Evolutionary conservation across 2,113 vertebrate species (phyloP).

Genomic region (Pterocles burchelli): DNA sequence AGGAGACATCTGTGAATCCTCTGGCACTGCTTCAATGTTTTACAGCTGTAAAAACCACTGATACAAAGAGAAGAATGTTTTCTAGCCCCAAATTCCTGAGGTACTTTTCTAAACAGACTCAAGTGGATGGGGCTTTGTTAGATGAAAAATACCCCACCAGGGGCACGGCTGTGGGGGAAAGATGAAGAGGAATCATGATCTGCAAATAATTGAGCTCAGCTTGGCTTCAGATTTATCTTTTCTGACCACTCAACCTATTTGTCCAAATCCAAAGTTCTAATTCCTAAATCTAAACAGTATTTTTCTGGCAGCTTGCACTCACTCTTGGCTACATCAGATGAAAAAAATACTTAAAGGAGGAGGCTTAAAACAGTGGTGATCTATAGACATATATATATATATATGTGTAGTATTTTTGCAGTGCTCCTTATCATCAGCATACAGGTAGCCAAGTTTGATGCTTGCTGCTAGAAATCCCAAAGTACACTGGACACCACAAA

Average conservation of each 20-base stretch:
- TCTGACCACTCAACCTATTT: slow-evolving; percentile 10
- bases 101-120: slow-evolving; percentile 40
- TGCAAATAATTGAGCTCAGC: not conserved
- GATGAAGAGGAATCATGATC: not conserved
- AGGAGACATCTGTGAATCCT: slow-evolving; percentile 72
- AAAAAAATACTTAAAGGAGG: not conserved
- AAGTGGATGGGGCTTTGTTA: slow-evolving; percentile 14
- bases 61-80: slow-evolving; percentile 65
- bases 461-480: not conserved
- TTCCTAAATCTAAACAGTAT: slow-evolving; percentile 36
- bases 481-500: not conserved
- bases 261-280: slow-evolving; percentile 7
- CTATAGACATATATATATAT: not conserved
- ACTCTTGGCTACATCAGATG: not conserved
- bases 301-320: slow-evolving; percentile 10
- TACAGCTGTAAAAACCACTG: slow-evolving; percentile 76
- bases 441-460: not conserved
- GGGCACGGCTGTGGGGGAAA: not conserved
- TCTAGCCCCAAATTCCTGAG: slow-evolving; percentile 60
- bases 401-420: not conserved
- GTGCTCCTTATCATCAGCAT: not conserved
- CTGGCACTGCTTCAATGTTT: slow-evolving; percentile 62
- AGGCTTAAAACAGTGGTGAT: not conserved
- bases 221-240: not conserved
- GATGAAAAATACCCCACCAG: slow-evolving; percentile 2